Conservation (phyloP, 2,888 invertebrate genomes). For the Drosophila helvetica region DNA sequence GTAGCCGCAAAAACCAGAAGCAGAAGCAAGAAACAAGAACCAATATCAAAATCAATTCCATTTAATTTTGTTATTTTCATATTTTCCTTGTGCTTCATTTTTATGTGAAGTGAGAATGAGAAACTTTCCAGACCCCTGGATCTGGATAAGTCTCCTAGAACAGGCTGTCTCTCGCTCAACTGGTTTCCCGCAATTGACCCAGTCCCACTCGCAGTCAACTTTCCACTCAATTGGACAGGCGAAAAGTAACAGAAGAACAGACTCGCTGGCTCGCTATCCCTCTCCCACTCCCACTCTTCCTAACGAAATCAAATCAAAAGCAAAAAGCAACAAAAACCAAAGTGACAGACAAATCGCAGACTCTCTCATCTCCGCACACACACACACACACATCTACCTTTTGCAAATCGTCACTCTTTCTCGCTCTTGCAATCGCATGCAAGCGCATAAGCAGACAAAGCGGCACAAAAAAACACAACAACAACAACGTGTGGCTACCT, state of each 20-base stretch:
- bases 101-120: slow-evolving; percentile 13
- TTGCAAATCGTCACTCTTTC: slow-evolving; percentile 28
- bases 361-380: neutral
- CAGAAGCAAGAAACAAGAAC: neutral
- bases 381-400: slow-evolving; percentile 22
- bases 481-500: neutral
- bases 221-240: slow-evolving; percentile 65
- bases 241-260: neutral
- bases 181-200: slow-evolving; percentile 68
- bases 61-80: slow-evolving; percentile 12
- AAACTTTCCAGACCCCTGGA: slow-evolving; percentile 28
- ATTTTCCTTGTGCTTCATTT: slow-evolving; percentile 8
- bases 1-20: slow-evolving; percentile 16
- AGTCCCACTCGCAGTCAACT: slow-evolving; percentile 56
- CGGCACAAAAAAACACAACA: neutral
- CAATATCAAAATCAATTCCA: slow-evolving; percentile 14
- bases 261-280: too few species aligned
- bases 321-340: slow-evolving; percentile 15
- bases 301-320: slow-evolving; percentile 29
- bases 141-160: slow-evolving; percentile 27
- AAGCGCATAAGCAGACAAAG: neutral
- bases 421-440: neutral
- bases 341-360: neutral
- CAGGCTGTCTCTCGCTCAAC: slow-evolving; percentile 29
- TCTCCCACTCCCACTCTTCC: neutral